These are phyloP conservation scores for Xestia rhomboidea DNA, from an alignment of 2,888 invertebrate species.

Conservation along the genomic window DNA sequence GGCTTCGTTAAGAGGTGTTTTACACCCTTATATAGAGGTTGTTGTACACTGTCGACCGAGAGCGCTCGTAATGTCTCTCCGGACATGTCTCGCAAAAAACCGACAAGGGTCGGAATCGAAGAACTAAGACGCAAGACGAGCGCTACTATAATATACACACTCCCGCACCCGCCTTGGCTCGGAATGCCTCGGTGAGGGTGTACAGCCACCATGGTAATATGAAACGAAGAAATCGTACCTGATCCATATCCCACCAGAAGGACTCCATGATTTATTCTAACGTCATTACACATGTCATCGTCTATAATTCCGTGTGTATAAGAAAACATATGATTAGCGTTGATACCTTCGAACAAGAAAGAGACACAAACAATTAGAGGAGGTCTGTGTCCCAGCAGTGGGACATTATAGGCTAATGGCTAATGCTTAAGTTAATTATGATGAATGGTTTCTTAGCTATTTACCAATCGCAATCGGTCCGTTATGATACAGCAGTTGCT, in stretches of 20 bases:
- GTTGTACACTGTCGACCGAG: not conserved
- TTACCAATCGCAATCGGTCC: slow-evolving; percentile 56
- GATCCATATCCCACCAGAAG: slow-evolving; percentile 39
- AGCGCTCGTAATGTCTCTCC: not conserved
- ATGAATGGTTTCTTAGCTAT: not conserved
- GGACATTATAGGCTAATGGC: no score
- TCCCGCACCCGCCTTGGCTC: not conserved
- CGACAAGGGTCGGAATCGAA: not conserved
- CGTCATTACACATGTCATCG: fast-evolving
- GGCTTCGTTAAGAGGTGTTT: no score
- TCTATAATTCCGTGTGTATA: not conserved
- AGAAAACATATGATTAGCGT: fast-evolving
- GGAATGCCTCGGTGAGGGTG: not conserved
- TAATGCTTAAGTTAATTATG: not conserved
- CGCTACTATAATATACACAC: not conserved
- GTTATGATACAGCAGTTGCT: slow-evolving; percentile 33
- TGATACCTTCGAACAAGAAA: slow-evolving; percentile 12
- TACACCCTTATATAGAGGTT: not conserved
- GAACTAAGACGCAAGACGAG: not conserved
- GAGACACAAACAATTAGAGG: no score
- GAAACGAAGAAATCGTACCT: slow-evolving; percentile 8
- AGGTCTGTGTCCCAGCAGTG: no score
- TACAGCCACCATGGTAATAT: not conserved
- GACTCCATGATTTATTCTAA: not conserved
- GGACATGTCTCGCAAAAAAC: not conserved